A percentile compares a stretch with the other conserved stretches of the same genome.
Evolutionary conservation across 2,797 vertebrate species (phyloP).

Genomic region (Semaprochilodus insignis): DNA sequence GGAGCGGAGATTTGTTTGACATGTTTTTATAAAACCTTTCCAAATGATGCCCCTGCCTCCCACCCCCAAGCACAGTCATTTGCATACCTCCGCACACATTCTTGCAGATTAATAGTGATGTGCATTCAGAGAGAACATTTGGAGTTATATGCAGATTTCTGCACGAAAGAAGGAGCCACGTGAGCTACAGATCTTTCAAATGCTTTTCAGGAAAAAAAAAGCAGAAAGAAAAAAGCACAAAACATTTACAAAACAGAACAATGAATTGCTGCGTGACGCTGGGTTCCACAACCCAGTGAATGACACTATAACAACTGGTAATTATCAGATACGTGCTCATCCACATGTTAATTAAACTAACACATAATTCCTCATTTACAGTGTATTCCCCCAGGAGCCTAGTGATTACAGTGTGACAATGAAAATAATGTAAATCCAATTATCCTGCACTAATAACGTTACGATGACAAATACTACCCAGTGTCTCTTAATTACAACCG

Average conservation of each 20-base stretch:
- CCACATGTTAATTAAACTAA: slow-evolving; percentile 47
- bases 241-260: neutral
- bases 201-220: slow-evolving; percentile 19
- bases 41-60: slow-evolving; percentile 49
- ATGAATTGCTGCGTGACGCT: neutral
- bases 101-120: slow-evolving; percentile 51
- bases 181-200: neutral
- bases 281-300: neutral
- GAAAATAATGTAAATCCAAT: slow-evolving; percentile 44
- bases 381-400: slow-evolving; percentile 34
- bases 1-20: slow-evolving; percentile 58
- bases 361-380: slow-evolving; percentile 46
- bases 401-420: slow-evolving; percentile 33
- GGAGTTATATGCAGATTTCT: slow-evolving; percentile 20
- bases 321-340: slow-evolving; percentile 39
- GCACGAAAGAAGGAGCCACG: neutral
- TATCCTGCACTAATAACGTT: slow-evolving; percentile 43
- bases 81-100: slow-evolving; percentile 37
- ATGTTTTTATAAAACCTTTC: slow-evolving; percentile 60
- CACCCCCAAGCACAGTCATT: slow-evolving; percentile 32
- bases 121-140: slow-evolving; percentile 40
- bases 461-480: slow-evolving; percentile 35
- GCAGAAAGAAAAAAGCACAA: neutral
- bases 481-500: slow-evolving; percentile 25
- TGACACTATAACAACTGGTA: slow-evolving; percentile 19